These are phyloP conservation scores for Psophia crepitans DNA, from an alignment of 2,113 vertebrate genomes.

Conservation along the genomic window DNA sequence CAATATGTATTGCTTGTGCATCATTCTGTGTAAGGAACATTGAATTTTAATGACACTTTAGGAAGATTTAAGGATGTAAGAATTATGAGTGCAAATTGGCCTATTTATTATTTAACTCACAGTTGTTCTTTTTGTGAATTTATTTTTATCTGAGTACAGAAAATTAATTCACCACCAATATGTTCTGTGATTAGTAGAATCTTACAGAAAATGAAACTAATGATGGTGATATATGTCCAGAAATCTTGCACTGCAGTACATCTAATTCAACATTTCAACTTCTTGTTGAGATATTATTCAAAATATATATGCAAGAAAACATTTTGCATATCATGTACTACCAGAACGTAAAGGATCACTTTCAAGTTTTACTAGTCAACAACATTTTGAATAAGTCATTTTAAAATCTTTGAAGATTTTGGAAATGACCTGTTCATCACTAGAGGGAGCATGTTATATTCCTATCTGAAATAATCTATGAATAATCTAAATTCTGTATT, in stretches of 20 bases:
- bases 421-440: background rate
- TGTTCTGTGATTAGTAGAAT: background rate
- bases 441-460: background rate
- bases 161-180: background rate
- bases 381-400: background rate
- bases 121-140: background rate
- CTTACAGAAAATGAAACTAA: background rate
- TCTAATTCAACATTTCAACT: background rate
- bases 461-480: background rate
- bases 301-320: background rate
- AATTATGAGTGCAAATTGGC: background rate
- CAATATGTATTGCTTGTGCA: background rate
- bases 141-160: background rate
- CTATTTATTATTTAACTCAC: constrained; percentile 9
- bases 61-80: background rate
- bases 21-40: background rate
- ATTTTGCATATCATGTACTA: background rate
- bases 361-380: background rate
- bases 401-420: background rate
- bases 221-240: background rate
- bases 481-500: background rate
- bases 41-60: background rate
- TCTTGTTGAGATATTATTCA: background rate
- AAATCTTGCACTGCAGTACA: background rate
- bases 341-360: background rate